A percentile compares a stretch with the other conserved stretches of the same genome.
Conservation (phyloP, 1,140 invertebrate genomes). For the Apis florea region DNA sequence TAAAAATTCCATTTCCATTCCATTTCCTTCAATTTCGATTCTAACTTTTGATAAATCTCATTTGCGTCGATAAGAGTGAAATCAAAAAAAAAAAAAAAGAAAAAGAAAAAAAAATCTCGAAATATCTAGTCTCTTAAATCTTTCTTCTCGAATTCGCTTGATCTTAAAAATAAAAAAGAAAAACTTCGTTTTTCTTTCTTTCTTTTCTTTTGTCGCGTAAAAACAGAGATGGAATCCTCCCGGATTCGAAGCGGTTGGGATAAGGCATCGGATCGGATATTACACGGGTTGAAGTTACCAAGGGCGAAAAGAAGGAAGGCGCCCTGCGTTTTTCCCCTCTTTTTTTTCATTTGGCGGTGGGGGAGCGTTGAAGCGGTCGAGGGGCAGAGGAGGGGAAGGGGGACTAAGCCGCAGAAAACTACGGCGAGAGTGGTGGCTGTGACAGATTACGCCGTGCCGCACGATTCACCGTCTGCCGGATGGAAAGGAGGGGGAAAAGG, state of each 20-base stretch:
- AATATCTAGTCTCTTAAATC: too few relatives aligned
- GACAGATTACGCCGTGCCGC: slow-evolving; percentile 76
- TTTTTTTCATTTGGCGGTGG: slow-evolving; percentile 57
- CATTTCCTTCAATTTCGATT: too few relatives aligned
- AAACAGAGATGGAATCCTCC: not conserved
- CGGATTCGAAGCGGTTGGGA: not conserved
- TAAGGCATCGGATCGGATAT: slow-evolving; percentile 12
- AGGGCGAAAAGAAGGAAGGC: not conserved
- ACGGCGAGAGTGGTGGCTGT: slow-evolving; percentile 73
- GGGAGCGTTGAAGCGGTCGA: slow-evolving; percentile 72
- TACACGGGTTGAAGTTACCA: slow-evolving; percentile 30
- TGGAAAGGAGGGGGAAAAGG: slow-evolving; percentile 30
- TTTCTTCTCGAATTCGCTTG: too few relatives aligned
- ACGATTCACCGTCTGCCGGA: slow-evolving; percentile 63
- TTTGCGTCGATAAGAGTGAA: too few relatives aligned
- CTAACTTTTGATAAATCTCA: too few relatives aligned
- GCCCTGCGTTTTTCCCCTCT: slow-evolving; percentile 18
- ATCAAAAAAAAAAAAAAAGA: too few relatives aligned
- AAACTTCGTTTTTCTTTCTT: not conserved
- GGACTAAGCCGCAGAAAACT: slow-evolving; percentile 76
- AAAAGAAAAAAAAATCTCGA: too few relatives aligned
- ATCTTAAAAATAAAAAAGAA: too few relatives aligned
- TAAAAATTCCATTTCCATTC: too few relatives aligned
- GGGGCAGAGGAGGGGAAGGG: slow-evolving; percentile 71
- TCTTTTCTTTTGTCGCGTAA: rapidly evolving